Conservation (phyloP, 2,888 invertebrate genomes). For the Andrena praecox region DNA sequence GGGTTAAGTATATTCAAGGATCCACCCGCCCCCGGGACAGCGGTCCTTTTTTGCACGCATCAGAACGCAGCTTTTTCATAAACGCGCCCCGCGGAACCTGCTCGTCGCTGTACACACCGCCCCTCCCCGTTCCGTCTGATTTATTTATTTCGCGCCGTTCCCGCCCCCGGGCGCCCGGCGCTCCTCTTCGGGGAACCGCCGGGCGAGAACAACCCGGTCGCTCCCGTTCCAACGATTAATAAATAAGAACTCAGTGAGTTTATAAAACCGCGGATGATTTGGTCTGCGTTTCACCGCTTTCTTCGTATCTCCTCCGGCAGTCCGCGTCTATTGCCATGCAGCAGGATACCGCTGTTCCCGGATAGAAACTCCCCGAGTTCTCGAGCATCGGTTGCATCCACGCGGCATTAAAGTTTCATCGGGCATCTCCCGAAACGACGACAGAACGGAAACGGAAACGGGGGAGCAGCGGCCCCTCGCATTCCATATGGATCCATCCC, state of each 20-base stretch:
- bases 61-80: slow-evolving; percentile 51
- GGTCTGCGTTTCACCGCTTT: too few species aligned
- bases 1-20: slow-evolving; percentile 71
- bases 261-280: too few species aligned
- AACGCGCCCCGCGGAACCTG: slow-evolving; percentile 19
- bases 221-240: slow-evolving; percentile 29
- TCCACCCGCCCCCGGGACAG: slow-evolving; percentile 54
- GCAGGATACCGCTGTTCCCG: too few species aligned
- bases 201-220: slow-evolving; percentile 23
- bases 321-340: too few species aligned
- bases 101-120: background rate
- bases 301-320: too few species aligned
- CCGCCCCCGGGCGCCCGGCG: background rate
- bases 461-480: slow-evolving; percentile 23
- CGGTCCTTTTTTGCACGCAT: slow-evolving; percentile 46
- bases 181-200: background rate
- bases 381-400: background rate
- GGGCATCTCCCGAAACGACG: background rate
- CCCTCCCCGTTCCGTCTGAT: slow-evolving; percentile 25
- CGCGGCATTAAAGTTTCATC: background rate
- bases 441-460: slow-evolving; percentile 33
- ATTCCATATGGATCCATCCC: slow-evolving; percentile 2
- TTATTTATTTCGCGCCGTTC: slow-evolving; percentile 39
- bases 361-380: background rate
- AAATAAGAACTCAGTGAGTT: slow-evolving; percentile 22